These are phyloP conservation scores for Drosophila persimilis DNA, from an alignment of 1,140 invertebrate genomes.

Conservation along the genomic window DNA sequence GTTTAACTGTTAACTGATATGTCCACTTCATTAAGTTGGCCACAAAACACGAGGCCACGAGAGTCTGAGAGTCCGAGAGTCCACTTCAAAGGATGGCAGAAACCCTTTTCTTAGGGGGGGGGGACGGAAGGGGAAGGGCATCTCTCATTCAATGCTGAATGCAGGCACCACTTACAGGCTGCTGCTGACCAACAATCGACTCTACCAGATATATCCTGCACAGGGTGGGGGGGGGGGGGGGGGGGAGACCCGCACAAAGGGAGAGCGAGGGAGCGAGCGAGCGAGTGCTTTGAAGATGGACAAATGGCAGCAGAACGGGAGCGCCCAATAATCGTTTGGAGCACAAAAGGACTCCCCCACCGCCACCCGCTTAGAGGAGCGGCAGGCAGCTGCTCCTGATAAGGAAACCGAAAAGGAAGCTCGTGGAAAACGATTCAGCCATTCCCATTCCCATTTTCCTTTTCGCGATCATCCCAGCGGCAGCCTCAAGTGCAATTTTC, in stretches of 20 bases:
- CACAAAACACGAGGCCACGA: constrained; percentile 19
- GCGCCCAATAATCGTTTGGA: too few species aligned
- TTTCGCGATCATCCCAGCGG: background rate
- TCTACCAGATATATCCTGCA: background rate
- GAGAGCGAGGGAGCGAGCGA: too few species aligned
- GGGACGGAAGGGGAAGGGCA: background rate
- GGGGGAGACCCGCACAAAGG: constrained; percentile 32
- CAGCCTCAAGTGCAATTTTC: constrained; percentile 75
- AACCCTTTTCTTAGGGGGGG: constrained; percentile 22
- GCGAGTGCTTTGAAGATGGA: too few species aligned
- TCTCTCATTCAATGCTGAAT: too few species aligned
- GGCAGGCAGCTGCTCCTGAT: too few species aligned
- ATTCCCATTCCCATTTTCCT: too few species aligned
- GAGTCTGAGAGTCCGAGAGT: constrained; percentile 1
- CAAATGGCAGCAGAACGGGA: too few species aligned
- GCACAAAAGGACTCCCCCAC: too few species aligned
- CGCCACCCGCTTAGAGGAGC: too few species aligned
- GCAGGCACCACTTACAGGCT: constrained; percentile 2
- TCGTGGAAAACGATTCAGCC: too few species aligned
- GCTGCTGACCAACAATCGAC: constrained; percentile 23
- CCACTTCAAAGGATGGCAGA: constrained; percentile 55
- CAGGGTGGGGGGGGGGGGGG: too few species aligned
- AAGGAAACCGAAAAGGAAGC: too few species aligned
- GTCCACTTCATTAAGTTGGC: constrained; percentile 71
- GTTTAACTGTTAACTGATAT: constrained; percentile 51